Conservation (phyloP, 2,797 vertebrate genomes). For the Hydrophis major region DNA sequence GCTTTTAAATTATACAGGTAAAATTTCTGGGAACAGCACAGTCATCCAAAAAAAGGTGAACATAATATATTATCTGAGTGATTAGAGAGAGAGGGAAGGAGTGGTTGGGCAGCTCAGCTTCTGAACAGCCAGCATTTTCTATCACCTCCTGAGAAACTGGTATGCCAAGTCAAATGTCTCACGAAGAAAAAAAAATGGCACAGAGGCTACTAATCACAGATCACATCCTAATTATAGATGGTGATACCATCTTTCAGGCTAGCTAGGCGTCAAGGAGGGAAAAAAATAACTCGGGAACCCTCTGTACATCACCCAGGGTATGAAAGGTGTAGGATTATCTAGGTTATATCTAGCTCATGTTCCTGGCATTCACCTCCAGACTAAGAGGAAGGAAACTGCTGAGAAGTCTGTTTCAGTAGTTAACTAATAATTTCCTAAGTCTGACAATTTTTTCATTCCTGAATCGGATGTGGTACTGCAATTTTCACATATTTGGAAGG, state of each 20-base stretch:
- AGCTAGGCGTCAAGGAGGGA: not conserved
- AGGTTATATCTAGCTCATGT: not conserved
- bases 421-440: not conserved
- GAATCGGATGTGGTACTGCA: not conserved
- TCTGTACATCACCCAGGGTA: fast-evolving
- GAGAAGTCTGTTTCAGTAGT: not conserved
- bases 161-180: not conserved
- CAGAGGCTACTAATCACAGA: slow-evolving; percentile 21
- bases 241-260: slow-evolving; percentile 5
- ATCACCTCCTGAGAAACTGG: slow-evolving; percentile 15
- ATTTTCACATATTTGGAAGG: not conserved
- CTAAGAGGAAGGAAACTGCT: not conserved
- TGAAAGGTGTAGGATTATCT: not conserved
- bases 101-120: not conserved
- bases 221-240: slow-evolving; percentile 14
- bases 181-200: slow-evolving; percentile 9
- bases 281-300: fast-evolving
- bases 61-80: not conserved
- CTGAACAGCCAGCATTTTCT: not conserved
- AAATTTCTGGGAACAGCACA: not conserved
- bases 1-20: not conserved
- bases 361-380: not conserved
- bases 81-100: not conserved
- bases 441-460: not conserved
- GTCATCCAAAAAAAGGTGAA: not conserved